These are phyloP conservation scores for Novumbra hubbsi DNA, from an alignment of 2,797 vertebrate species.

Conservation along the genomic window DNA sequence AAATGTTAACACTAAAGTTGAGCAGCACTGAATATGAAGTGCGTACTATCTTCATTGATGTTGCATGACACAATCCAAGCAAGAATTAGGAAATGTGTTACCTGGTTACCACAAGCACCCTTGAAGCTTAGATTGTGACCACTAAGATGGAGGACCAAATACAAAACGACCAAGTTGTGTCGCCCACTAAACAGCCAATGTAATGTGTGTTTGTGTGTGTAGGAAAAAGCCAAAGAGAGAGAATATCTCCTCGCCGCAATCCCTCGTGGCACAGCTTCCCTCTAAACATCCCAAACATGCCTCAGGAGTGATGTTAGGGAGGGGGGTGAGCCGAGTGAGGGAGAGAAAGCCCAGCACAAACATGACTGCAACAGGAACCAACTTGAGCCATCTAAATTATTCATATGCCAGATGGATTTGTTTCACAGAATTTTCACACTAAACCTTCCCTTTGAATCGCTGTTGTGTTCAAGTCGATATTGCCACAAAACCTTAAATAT, in stretches of 20 bases:
- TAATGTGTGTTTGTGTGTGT: conserved; percentile 20
- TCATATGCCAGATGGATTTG: conserved; percentile 98
- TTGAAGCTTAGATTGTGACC: conserved; percentile 39
- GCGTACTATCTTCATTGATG: not conserved
- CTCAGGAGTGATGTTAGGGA: conserved; percentile 75
- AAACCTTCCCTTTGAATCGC: conserved; percentile 60
- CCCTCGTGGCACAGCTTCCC: conserved; percentile 74
- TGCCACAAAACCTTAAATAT: conserved; percentile 62
- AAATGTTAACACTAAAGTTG: not conserved
- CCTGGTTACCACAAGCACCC: conserved; percentile 38
- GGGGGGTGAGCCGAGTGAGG: conserved; percentile 56
- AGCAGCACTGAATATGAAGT: not conserved
- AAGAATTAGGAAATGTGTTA: conserved; percentile 38
- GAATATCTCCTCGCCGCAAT: conserved; percentile 31
- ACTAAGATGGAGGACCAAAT: conserved; percentile 37
- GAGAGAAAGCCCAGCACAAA: conserved; percentile 80
- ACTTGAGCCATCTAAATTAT: conserved; percentile 99
- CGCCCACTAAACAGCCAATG: conserved; percentile 13
- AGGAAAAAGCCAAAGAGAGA: conserved; percentile 16
- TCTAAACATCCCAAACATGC: conserved; percentile 80
- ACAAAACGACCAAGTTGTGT: conserved; percentile 35
- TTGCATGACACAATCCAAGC: not conserved
- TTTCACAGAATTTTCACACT: conserved; percentile 88
- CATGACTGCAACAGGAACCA: conserved; percentile 97
- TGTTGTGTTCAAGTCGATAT: conserved; percentile 35